Evolutionary conservation across 2,888 invertebrate species (phyloP), one percentile per base, ranked within the genome.

Genomic region (Loripinus fragilis): DNA sequence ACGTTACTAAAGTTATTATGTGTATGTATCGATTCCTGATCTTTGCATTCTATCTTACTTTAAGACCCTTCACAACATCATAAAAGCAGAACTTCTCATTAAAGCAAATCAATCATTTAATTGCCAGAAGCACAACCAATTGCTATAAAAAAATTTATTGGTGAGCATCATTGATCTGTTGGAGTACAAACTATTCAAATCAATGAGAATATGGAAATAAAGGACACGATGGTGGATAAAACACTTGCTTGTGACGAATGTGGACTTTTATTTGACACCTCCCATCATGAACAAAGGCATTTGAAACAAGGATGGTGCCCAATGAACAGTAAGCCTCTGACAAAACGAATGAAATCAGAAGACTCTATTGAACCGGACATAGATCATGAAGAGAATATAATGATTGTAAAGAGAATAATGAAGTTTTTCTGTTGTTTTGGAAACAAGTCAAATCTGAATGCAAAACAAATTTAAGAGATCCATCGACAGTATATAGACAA

Each of bases 231-330:
- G 71, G 72, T 60, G 45, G 68, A 68, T 20, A 42, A 68, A 65
- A 35, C 38, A 8, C 68, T 72, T 0, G 72, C 72, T 60, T 72
- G 72, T 77, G 72, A 77, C 68, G 60, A 45, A n/a, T 77, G 72
- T 72, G 72, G 60, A 20, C 48, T 68, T 2, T 72, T 77, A 69
- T 75, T 75, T 65, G 75, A 75, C n/a, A n/a, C 60, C 2, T 2
- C 23, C n/a, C 69, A 69, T 38, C 35, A 69, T 15, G 30, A 50
- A n/a, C 48, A 69, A 30, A 35, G 69, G 38, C 48, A 69, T 38
- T 30, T 48, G 10, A 69, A n/a, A 50, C n/a, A 20, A 35, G 52
- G 60, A 17, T 60, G 60, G 60, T 60, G 60, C 17, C 33, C 78
- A n/a, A n/a, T n/a, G n/a, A n/a, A n/a, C n/a, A n/a, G n/a, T n/a